Evolutionary conservation across 2,113 vertebrate species (phyloP), one percentile per base, ranked within the genome.

Genomic region (Amazona guildingii): DNA sequence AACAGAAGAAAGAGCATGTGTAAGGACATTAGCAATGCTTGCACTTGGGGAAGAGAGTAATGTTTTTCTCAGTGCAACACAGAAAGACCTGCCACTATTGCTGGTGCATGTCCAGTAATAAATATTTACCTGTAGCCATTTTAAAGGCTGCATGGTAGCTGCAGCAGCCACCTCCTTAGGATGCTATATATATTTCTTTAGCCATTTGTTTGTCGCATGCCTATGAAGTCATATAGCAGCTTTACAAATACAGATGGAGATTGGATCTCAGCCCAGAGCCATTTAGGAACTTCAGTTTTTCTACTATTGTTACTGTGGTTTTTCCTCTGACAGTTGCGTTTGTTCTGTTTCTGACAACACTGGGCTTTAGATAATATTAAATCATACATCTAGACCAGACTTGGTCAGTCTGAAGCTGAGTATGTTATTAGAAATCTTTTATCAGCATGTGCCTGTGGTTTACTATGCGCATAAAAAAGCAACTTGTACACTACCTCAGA

Each of bases 201-300:
- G 79, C 68, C 49, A 59, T 92, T 96, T 93, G 61, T 84, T 91
- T 64, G 88, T 90, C 3, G 6, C 41, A 27, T 14, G 16, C 28
- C 63, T 49, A 33, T 24, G 17, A 48, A 75, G 83, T 67, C 79
- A 73, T 12, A 11, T 1, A 92, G 67, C 83, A 88, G 73, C 73
- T 87, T 55, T 76, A 88, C 73, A 84, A 89, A 83, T 78, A 52
- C 61, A 92, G 73, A 57, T 75, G 73, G 92, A 94, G 93, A n/a
- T 72, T 95, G 97, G 96, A 94, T 55, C 64, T 80, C 76, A 83
- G 94, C 95, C 96, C 96, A 94, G 92, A 89, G 52, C 54, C 69
- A 39, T 90, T 93, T 72, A 91, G 74, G 74, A 83, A 66, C 44
- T 93, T 93, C 80, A 82, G 67, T 76, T 92, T 88, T 85, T 51